Percentiles rank a stretch among this genome's conserved stretches.
Conservation (phyloP, 2,888 invertebrate genomes). For the Meganola albula region DNA sequence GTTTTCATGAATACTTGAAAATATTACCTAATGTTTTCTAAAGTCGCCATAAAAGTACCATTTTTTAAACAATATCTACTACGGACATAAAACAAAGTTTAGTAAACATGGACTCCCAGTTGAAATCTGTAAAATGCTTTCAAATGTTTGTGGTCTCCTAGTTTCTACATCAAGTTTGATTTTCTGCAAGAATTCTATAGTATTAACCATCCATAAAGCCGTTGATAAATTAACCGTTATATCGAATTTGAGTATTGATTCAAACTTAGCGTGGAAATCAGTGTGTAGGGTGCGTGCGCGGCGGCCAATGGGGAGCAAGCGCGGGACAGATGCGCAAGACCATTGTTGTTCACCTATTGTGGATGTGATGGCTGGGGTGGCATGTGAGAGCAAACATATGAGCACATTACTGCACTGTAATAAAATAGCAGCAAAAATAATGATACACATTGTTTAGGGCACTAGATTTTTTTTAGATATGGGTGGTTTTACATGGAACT, state of each 20-base stretch:
- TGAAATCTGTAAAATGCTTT: no score
- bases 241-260: conserved; percentile 63
- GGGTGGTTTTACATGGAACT: no score
- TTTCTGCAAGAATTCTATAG: no score
- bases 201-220: conserved; percentile 28
- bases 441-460: conserved; percentile 27
- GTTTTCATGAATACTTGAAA: no score
- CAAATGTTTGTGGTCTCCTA: no score
- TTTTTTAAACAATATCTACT: no score
- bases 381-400: conserved; percentile 58
- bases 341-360: conserved; percentile 61
- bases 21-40: no score
- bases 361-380: conserved; percentile 50
- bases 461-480: no score
- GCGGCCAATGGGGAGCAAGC: conserved; percentile 42
- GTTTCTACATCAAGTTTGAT: no score
- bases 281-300: conserved; percentile 56
- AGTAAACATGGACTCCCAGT: no score
- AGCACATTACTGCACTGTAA: conserved; percentile 44
- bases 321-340: conserved; percentile 64
- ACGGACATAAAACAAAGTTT: no score
- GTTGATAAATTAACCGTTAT: conserved; percentile 46
- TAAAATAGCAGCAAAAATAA: conserved; percentile 37
- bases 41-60: no score
- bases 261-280: conserved; percentile 62